A percentile compares a stretch with the other conserved stretches of the same genome.
Evolutionary conservation across 2,113 vertebrate species (phyloP).

Genomic region (Reinhardtius hippoglossoides): DNA sequence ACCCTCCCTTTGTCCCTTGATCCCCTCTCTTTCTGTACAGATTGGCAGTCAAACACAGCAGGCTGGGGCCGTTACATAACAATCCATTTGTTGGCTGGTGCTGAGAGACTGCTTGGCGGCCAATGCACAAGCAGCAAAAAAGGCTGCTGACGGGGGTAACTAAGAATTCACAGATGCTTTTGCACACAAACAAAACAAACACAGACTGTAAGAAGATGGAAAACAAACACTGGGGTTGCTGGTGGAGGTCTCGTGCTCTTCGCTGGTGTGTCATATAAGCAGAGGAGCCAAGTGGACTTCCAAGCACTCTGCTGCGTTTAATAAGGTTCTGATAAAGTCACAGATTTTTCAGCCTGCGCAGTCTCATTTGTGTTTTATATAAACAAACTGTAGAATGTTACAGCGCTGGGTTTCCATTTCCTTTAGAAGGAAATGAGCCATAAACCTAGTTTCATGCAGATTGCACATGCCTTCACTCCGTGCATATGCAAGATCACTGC

Average conservation of each 20-base stretch:
- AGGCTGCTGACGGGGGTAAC: slow-evolving; percentile 14
- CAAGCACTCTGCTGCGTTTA: slow-evolving; percentile 50
- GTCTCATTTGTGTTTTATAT: slow-evolving; percentile 8
- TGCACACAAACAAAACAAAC: slow-evolving; percentile 55
- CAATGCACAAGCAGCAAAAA: slow-evolving; percentile 42
- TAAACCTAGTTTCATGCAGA: background rate
- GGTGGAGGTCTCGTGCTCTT: slow-evolving; percentile 2
- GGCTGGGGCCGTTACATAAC: slow-evolving; percentile 64
- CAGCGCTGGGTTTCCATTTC: background rate
- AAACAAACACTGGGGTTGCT: slow-evolving; percentile 46
- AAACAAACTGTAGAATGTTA: slow-evolving; percentile 14
- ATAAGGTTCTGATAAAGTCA: slow-evolving; percentile 28
- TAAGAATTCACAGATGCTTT: slow-evolving; percentile 41
- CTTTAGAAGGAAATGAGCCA: background rate
- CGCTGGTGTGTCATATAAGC: slow-evolving; percentile 14
- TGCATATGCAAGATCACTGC: background rate
- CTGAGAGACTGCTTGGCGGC: slow-evolving; percentile 34
- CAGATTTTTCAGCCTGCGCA: background rate
- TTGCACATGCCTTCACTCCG: background rate
- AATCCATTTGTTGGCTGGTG: slow-evolving; percentile 58
- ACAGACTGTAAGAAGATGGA: slow-evolving; percentile 44
- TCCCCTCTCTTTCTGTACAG: slow-evolving; percentile 42
- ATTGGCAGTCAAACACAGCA: slow-evolving; percentile 65
- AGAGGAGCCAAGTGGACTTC: slow-evolving; percentile 41
- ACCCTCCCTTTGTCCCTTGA: slow-evolving; percentile 40